Evolutionary conservation across 2,113 vertebrate genomes (phyloP).

Genomic region (Misgurnus anguillicaudatus): DNA sequence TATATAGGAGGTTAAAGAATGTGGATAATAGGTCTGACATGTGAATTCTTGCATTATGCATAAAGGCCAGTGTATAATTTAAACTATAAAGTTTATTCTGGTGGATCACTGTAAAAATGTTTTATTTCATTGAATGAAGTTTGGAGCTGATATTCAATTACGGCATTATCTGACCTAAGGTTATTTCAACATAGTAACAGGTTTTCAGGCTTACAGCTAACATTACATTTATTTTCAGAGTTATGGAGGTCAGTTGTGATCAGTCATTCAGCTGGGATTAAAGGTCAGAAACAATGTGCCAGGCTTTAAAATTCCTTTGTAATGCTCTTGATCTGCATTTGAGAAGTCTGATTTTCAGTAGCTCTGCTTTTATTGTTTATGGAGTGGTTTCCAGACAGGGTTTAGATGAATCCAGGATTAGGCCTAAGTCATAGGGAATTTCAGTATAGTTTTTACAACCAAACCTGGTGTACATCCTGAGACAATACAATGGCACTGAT

Average conservation of each 20-base stretch:
- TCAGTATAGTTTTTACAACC: no score
- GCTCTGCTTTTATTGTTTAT: constrained; percentile 38
- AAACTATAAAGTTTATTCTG: background rate
- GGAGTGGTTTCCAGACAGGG: constrained; percentile 38
- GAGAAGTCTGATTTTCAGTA: constrained; percentile 52
- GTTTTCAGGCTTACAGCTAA: background rate
- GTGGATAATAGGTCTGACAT: background rate
- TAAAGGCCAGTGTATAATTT: background rate
- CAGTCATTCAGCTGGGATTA: background rate
- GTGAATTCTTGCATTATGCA: background rate
- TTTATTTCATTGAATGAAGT: no score
- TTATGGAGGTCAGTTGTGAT: background rate
- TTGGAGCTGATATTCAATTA: background rate
- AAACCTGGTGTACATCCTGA: no score
- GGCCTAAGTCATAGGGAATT: no score
- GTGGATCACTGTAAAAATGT: background rate
- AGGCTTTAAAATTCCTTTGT: constrained; percentile 12
- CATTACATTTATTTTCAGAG: constrained; percentile 14
- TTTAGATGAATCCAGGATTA: no score
- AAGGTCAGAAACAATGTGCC: constrained; percentile 34
- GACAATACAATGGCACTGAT: no score
- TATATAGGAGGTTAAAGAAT: background rate
- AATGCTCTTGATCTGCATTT: constrained; percentile 45
- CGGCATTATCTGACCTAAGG: background rate
- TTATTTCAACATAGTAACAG: background rate